phyloP scores from a whole-genome alignment of 1,140 invertebrate species.

The Eriosoma lanigerum region DNA sequence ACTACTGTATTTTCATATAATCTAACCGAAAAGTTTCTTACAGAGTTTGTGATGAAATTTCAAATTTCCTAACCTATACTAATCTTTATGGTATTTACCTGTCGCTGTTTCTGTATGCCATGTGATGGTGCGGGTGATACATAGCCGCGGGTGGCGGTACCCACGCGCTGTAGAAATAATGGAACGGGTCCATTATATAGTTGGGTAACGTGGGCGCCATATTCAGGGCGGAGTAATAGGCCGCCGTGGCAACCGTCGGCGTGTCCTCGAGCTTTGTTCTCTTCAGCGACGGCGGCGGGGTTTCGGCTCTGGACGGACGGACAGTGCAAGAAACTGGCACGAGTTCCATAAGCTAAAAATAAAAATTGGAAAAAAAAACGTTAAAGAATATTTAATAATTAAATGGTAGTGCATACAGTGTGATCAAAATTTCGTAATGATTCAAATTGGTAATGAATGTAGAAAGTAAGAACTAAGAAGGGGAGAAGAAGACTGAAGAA shows the following conservation, averaged over 20 bases:
- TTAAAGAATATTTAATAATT: too few species aligned
- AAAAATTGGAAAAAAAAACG: background rate
- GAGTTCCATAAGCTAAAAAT: constrained; percentile 32
- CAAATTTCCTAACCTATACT: too few species aligned
- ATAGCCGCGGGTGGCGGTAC: constrained; percentile 8
- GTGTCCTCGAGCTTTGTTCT: constrained; percentile 36
- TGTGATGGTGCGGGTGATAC: constrained; percentile 26
- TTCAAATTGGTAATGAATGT: too few species aligned
- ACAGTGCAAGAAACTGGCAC: constrained; percentile 31
- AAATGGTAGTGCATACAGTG: too few species aligned
- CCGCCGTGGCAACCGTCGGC: background rate
- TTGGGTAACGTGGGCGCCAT: constrained; percentile 40
- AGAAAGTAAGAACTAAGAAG: too few species aligned
- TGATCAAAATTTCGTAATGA: too few species aligned
- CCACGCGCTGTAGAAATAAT: constrained; percentile 37
- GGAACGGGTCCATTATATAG: constrained; percentile 43
- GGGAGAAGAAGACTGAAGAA: too few species aligned
- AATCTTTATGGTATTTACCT: background rate
- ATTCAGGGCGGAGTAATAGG: constrained; percentile 31
- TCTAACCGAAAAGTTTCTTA: too few species aligned
- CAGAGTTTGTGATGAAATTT: too few species aligned
- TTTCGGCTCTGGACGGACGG: constrained; percentile 23
- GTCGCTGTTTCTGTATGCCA: constrained; percentile 5
- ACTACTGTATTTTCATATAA: too few species aligned
- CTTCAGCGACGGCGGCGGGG: constrained; percentile 35